Evolutionary conservation across 2,797 vertebrate species (phyloP).

Genomic region (Esox masquinongy): DNA sequence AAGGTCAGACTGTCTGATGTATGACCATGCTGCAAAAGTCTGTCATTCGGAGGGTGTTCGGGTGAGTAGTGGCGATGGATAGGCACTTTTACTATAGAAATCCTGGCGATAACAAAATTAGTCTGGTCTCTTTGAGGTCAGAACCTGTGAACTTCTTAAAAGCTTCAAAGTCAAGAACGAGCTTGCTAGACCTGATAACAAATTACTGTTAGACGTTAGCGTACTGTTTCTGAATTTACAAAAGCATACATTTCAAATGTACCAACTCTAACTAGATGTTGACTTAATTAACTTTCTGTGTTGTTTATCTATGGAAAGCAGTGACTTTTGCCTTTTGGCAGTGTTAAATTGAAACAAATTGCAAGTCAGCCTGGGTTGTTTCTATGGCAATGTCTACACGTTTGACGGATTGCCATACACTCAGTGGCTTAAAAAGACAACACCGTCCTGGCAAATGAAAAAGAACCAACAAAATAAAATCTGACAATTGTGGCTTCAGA

Average conservation of each 20-base stretch:
- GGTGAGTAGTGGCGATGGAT: not conserved
- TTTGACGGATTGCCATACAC: slow-evolving; percentile 23
- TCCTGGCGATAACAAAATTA: not conserved
- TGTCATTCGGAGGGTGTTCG: slow-evolving; percentile 16
- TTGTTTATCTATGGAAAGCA: slow-evolving; percentile 32
- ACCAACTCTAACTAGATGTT: slow-evolving; percentile 11
- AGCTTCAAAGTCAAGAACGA: not conserved
- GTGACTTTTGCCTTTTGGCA: slow-evolving; percentile 16
- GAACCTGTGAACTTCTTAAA: not conserved
- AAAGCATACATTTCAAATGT: not conserved
- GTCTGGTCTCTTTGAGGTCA: not conserved
- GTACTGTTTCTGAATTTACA: not conserved
- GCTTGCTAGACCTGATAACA: not conserved
- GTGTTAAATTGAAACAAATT: slow-evolving; percentile 36
- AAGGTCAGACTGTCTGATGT: slow-evolving; percentile 34
- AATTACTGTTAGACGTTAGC: not conserved
- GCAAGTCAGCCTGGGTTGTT: slow-evolving; percentile 16
- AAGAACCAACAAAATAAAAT: not conserved
- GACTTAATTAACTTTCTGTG: slow-evolving; percentile 15
- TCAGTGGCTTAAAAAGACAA: slow-evolving; percentile 37
- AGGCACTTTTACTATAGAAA: not conserved
- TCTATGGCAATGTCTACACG: slow-evolving; percentile 29
- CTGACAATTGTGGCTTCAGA: slow-evolving; percentile 7
- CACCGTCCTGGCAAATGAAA: slow-evolving; percentile 18
- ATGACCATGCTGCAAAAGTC: slow-evolving; percentile 29